Percentiles rank a stretch among this genome's conserved stretches.
Conservation (phyloP, 2,797 vertebrate genomes). For the Dermochelys coriacea region DNA sequence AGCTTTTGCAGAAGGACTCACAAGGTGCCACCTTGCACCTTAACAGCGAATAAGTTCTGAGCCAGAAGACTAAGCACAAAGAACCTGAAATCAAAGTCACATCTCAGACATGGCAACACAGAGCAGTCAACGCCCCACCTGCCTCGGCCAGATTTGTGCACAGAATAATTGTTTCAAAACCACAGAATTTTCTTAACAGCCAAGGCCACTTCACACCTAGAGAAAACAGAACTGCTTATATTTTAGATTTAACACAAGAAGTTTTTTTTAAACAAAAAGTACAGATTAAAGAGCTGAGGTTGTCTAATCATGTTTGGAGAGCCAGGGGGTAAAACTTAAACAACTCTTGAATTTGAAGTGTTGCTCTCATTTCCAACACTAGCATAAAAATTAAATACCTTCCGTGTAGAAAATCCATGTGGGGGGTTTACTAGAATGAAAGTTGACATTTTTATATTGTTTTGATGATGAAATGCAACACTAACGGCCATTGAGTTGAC, state of each 20-base stretch:
- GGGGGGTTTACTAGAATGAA: neutral
- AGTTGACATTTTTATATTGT: neutral
- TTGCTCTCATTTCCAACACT: neutral
- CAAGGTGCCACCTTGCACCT: neutral
- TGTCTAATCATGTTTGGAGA: neutral
- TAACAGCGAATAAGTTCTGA: neutral
- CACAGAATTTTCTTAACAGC: neutral
- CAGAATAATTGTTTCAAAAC: neutral
- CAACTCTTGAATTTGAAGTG: neutral
- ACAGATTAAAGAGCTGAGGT: neutral
- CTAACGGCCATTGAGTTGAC: neutral
- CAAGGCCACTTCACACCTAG: neutral
- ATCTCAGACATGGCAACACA: neutral
- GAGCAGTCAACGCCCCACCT: neutral
- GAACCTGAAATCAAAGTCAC: neutral
- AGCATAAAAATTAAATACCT: neutral
- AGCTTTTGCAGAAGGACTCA: neutral
- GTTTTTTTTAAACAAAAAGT: neutral
- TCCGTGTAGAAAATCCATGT: neutral
- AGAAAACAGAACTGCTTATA: neutral
- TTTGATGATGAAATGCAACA: neutral
- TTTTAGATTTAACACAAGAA: neutral
- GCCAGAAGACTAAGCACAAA: neutral
- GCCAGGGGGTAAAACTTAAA: neutral
- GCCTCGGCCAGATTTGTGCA: neutral